These are phyloP conservation scores for Melopsittacus undulatus DNA, from an alignment of 2,797 vertebrate species.

Conservation along the genomic window DNA sequence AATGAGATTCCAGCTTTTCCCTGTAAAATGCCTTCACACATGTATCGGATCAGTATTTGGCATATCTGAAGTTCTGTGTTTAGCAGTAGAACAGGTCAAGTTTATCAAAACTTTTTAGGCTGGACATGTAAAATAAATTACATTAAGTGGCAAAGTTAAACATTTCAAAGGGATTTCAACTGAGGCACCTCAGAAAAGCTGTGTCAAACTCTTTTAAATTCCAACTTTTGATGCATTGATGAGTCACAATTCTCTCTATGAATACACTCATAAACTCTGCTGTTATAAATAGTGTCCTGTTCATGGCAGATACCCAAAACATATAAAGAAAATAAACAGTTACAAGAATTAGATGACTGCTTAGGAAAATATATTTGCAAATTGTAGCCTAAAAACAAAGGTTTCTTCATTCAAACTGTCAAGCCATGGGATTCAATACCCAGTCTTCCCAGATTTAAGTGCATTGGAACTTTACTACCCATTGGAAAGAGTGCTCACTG, in stretches of 20 bases:
- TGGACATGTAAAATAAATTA: not conserved
- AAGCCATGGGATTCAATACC: not conserved
- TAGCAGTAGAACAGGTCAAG: not conserved
- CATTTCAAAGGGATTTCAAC: not conserved
- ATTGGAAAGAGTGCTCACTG: not conserved
- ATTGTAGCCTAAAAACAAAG: not conserved
- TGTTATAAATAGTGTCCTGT: not conserved
- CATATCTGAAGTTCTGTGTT: not conserved
- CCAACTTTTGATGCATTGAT: not conserved
- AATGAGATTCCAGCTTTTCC: not conserved
- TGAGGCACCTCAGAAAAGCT: not conserved
- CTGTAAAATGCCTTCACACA: rapidly evolving
- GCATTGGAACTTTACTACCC: not conserved
- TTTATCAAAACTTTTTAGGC: not conserved
- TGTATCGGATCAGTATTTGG: not conserved
- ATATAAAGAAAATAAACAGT: not conserved
- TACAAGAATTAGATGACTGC: not conserved
- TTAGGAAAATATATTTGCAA: not conserved
- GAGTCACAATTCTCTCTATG: not conserved
- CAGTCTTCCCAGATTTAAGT: not conserved
- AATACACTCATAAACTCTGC: not conserved
- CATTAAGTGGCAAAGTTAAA: not conserved
- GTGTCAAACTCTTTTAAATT: not conserved
- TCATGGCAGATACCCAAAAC: not conserved
- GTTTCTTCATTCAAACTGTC: not conserved